Conservation (phyloP, 2,888 invertebrate genomes). For the Dryobotodes eremita region DNA sequence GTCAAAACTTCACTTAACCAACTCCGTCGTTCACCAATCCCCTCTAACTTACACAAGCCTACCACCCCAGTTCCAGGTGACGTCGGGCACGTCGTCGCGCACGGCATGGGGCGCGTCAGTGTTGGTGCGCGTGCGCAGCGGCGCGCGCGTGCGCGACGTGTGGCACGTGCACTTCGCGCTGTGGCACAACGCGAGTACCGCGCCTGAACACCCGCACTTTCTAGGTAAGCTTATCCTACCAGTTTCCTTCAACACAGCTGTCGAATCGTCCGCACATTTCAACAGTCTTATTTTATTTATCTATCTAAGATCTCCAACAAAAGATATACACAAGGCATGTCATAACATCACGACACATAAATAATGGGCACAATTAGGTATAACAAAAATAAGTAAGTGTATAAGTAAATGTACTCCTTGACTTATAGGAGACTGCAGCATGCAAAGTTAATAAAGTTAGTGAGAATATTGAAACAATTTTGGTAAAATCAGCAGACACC, state of each 20-base stretch:
- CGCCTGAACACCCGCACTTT: conserved; percentile 93
- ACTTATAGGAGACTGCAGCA: no score
- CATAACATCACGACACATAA: no score
- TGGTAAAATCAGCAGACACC: no score
- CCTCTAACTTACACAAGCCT: not conserved
- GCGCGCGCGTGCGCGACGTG: conserved; percentile 83
- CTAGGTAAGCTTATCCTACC: conserved; percentile 76
- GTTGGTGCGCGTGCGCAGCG: conserved; percentile 77
- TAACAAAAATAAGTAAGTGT: no score
- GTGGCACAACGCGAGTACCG: conserved; percentile 92
- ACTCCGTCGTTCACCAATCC: not conserved
- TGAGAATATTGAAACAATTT: no score
- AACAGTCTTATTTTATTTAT: no score
- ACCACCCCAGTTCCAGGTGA: conserved; percentile 74
- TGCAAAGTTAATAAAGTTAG: no score
- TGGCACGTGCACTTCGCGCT: conserved; percentile 96
- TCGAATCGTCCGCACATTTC: not conserved
- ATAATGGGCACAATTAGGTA: no score
- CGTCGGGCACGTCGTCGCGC: conserved; percentile 71
- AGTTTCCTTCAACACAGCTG: not conserved
- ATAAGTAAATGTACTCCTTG: no score
- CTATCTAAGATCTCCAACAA: no score
- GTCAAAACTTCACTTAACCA: not conserved
- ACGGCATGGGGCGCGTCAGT: conserved; percentile 85
- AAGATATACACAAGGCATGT: no score